These are phyloP conservation scores for Troides aeacus DNA, from an alignment of 2,888 invertebrate genomes.

Conservation along the genomic window DNA sequence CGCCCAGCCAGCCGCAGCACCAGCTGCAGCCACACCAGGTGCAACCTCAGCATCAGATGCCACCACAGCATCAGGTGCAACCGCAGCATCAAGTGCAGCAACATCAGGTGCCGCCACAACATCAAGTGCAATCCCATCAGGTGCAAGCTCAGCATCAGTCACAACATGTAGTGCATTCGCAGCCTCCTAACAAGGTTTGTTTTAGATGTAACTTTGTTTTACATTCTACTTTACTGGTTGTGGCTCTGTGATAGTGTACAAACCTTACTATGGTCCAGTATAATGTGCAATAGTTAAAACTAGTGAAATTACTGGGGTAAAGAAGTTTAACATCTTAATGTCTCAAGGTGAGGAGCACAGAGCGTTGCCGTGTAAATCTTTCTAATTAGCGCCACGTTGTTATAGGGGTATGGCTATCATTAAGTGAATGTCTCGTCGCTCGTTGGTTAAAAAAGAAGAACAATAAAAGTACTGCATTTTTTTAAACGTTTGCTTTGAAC, in stretches of 20 bases:
- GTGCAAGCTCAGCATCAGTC: constrained; percentile 12
- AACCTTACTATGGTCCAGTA: too few relatives aligned
- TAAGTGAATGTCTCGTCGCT: too few relatives aligned
- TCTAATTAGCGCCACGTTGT: too few relatives aligned
- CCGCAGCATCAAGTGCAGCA: constrained; percentile 21
- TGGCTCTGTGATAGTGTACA: too few relatives aligned
- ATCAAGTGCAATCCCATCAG: constrained; percentile 10
- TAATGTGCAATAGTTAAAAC: too few relatives aligned
- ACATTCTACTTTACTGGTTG: too few relatives aligned
- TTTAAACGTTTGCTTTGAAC: neutral
- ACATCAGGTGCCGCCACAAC: constrained; percentile 8
- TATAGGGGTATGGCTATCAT: too few relatives aligned
- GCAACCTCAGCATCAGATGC: constrained; percentile 7
- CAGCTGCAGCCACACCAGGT: constrained; percentile 65
- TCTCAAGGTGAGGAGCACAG: too few relatives aligned
- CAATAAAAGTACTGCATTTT: neutral
- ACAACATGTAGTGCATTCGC: constrained; percentile 25
- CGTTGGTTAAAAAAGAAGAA: too few relatives aligned
- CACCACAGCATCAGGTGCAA: constrained; percentile 3
- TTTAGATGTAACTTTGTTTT: neutral
- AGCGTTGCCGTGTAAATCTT: too few relatives aligned
- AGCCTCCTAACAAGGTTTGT: constrained; percentile 33
- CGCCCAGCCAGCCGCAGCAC: constrained; percentile 36
- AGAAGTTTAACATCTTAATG: too few relatives aligned
- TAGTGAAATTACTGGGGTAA: too few relatives aligned